These are phyloP conservation scores for Cantharis rufa DNA, from an alignment of 2,888 invertebrate species.

Conservation along the genomic window DNA sequence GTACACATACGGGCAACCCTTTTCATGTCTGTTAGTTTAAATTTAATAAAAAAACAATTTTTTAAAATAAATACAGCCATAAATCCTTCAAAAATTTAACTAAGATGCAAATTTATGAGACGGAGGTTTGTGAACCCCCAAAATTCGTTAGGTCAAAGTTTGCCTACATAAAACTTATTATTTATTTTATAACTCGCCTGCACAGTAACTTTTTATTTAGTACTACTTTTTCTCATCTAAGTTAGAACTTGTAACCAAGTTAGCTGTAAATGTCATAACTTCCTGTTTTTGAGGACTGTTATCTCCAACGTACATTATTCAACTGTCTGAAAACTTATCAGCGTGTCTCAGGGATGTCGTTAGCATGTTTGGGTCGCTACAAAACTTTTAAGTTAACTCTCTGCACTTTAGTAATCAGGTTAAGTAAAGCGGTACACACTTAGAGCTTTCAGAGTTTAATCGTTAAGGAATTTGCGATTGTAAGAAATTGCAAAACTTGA, in stretches of 20 bases:
- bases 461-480: neutral
- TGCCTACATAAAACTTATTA: constrained; percentile 28
- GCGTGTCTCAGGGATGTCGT: constrained; percentile 31
- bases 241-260: constrained; percentile 31
- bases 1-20: neutral
- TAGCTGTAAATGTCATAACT: constrained; percentile 32
- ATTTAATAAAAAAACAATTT: neutral
- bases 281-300: constrained; percentile 32
- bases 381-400: constrained; percentile 26
- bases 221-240: constrained; percentile 30
- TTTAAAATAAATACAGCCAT: neutral
- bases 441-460: neutral
- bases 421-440: constrained; percentile 16
- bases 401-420: constrained; percentile 24
- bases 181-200: constrained; percentile 27
- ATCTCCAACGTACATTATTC: constrained; percentile 31
- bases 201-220: constrained; percentile 29
- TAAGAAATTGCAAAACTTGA: neutral
- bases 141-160: constrained; percentile 26
- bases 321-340: constrained; percentile 31
- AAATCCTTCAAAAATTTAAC: constrained; percentile 25
- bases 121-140: constrained; percentile 12
- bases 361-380: constrained; percentile 23
- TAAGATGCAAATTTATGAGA: constrained; percentile 20
- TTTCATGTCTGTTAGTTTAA: neutral